Percentiles rank a stretch among this genome's conserved stretches.
phyloP scores from a whole-genome alignment of 2,797 vertebrate genomes.

The Menidia menidia region DNA sequence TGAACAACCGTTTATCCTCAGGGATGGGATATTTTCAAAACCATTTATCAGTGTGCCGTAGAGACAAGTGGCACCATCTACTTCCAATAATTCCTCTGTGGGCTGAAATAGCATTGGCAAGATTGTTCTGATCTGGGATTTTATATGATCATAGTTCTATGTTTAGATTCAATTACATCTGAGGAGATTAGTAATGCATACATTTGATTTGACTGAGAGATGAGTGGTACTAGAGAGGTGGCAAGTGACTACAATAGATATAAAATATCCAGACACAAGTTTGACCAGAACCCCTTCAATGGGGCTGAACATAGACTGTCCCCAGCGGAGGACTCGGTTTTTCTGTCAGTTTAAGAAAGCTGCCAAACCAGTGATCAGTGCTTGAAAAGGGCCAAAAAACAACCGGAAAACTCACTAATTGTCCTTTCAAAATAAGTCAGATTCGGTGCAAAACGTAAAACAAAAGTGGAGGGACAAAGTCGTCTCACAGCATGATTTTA shows the following conservation, averaged over 20 bases:
- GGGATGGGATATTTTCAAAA: slow-evolving; percentile 12
- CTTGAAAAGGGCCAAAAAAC: slow-evolving; percentile 17
- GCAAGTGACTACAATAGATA: not conserved
- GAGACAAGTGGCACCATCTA: not conserved
- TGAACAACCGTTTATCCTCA: slow-evolving; percentile 52
- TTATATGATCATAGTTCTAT: not conserved
- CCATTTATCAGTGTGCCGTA: not conserved
- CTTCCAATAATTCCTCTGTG: not conserved
- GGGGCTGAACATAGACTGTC: slow-evolving; percentile 14
- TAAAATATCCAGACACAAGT: not conserved
- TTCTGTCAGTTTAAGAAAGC: slow-evolving; percentile 3
- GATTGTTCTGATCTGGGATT: not conserved
- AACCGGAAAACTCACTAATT: slow-evolving; percentile 2
- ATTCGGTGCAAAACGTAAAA: too few relatives aligned
- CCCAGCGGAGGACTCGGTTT: slow-evolving; percentile 67
- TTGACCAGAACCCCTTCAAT: slow-evolving; percentile 28
- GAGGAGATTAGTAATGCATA: not conserved
- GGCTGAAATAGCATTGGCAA: not conserved
- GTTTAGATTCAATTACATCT: not conserved
- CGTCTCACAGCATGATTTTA: too few relatives aligned
- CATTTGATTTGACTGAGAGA: not conserved
- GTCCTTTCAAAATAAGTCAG: slow-evolving; percentile 44
- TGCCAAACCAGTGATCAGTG: slow-evolving; percentile 9
- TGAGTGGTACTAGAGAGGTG: not conserved
- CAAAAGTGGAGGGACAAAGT: too few relatives aligned